Evolutionary conservation across 64 coral and sea anemone species (phyloP).

Genomic region (Montipora capricornis): DNA sequence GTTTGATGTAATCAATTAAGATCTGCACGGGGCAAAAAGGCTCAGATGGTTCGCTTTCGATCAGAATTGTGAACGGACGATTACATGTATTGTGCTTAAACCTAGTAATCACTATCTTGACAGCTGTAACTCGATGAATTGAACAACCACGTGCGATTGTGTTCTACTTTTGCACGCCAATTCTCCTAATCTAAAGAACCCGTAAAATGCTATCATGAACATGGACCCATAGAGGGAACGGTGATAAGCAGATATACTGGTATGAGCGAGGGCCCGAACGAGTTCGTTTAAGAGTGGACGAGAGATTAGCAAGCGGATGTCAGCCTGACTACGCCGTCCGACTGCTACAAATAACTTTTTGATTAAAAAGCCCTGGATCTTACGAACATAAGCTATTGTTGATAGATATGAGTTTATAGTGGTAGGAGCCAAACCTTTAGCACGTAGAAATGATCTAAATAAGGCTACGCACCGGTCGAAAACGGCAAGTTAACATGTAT

Average conservation of each 20-base stretch:
- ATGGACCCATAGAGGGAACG: neutral
- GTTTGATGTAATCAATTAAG: slow-evolving; percentile 17
- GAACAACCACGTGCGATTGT: neutral
- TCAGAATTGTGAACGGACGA: slow-evolving; percentile 1
- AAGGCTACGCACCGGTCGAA: neutral
- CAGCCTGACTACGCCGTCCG: neutral
- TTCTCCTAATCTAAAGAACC: neutral
- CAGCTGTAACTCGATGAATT: slow-evolving; percentile 15
- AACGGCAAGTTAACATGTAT: neutral
- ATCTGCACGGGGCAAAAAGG: slow-evolving; percentile 11
- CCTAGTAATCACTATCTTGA: slow-evolving; percentile 4
- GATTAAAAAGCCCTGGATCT: neutral
- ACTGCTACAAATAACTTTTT: slow-evolving; percentile 8
- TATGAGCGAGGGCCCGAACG: neutral
- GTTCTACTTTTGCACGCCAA: neutral
- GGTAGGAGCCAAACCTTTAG: slow-evolving; percentile 3
- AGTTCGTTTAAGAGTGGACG: neutral
- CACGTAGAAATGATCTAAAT: neutral
- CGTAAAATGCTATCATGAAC: neutral
- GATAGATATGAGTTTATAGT: slow-evolving; percentile 47
- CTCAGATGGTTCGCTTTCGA: neutral
- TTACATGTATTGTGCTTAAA: neutral
- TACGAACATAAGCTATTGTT: slow-evolving; percentile 27
- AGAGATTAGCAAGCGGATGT: neutral
- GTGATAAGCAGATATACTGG: slow-evolving; percentile 14